Evolutionary conservation across 53 echinoderm and acorn worm species (phyloP), one percentile per base, ranked within the genome.

Genomic region (Henricia sp.): DNA sequence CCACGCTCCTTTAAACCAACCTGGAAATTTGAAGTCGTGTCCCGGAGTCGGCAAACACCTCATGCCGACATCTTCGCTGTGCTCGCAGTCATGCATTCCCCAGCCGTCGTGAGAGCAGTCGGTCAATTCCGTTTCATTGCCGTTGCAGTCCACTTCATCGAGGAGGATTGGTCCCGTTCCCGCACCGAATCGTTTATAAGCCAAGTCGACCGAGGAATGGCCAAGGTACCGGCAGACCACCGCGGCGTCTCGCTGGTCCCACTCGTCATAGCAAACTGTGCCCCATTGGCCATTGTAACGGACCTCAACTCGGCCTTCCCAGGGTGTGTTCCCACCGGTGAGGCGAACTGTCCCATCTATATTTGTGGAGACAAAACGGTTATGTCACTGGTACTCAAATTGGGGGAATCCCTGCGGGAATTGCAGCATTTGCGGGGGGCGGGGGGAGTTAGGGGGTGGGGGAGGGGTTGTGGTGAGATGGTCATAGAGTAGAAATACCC

Each of bases 101-200:
- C 70, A 82, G 1, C 46, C 72, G 0, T 10, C 21, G 52, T 88
- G 88, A 0, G 82, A 43, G 27, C 82, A 88, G 0, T 88, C 21
- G 0, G 88, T 64, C 6, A 88, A 51, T 25, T 72, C 62, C 16
- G 62, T 52, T 51, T 88, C 88, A 27, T 37, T 46, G 26, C 88
- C 88, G 2, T 17, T 50, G 64, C 88, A 88, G 19, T 34, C 20
- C 37, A 88, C 64, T 21, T 88, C 77, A 33, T 88, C 88, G 71
- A 88, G 38, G 29, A 35, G 17, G 63, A 88, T 88, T 2, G 16
- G 42, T 24, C 88, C 82, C 21, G 71, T 64, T 11, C 82, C 88
- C 16, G 50, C 67, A 35, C 87, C 77, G 38, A 68, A 68, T 24
- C 8, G 68, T 23, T 11, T 36, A 13, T 1, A 36, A 10, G 68